Evolutionary conservation across 1,140 invertebrate species (phyloP).

Genomic region (Drosophila watanabei): DNA sequence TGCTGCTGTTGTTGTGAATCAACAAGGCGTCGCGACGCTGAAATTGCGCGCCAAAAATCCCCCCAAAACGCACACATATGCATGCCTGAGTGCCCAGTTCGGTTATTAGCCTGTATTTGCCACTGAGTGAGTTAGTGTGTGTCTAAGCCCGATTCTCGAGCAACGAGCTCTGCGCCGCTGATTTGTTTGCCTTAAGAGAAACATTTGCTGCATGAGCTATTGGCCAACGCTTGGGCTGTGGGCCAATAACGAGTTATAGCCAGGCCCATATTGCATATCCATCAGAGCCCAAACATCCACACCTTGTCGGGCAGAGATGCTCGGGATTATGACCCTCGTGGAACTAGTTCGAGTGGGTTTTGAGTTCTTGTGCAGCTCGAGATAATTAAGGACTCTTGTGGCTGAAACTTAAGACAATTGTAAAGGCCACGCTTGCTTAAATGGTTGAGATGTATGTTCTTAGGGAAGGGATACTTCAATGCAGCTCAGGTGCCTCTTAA

Average conservation of each 20-base stretch:
- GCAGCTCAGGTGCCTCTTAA: neutral
- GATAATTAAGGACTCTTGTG: neutral
- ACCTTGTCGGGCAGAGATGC: constrained; percentile 16
- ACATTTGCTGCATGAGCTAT: constrained; percentile 48
- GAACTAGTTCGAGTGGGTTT: constrained; percentile 22
- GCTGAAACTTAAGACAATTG: neutral
- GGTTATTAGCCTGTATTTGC: constrained; percentile 8
- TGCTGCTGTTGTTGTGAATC: constrained; percentile 51
- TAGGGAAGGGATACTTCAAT: neutral
- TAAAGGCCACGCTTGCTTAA: neutral
- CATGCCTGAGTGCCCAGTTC: constrained; percentile 1
- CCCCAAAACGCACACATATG: neutral
- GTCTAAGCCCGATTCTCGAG: constrained; percentile 9
- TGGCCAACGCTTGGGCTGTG: constrained; percentile 26
- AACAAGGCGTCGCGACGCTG: constrained; percentile 41
- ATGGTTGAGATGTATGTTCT: neutral
- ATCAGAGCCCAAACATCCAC: constrained; percentile 26
- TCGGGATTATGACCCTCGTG: neutral
- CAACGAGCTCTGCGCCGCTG: constrained; percentile 7
- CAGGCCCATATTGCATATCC: constrained; percentile 34
- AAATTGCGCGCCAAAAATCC: constrained; percentile 59
- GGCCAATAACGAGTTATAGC: constrained; percentile 36
- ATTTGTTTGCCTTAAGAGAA: constrained; percentile 54
- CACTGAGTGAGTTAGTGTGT: constrained; percentile 16
- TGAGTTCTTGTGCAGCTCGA: neutral